Conservation (phyloP, 2,113 vertebrate species). For the Andinoacara biseriatus region DNA sequence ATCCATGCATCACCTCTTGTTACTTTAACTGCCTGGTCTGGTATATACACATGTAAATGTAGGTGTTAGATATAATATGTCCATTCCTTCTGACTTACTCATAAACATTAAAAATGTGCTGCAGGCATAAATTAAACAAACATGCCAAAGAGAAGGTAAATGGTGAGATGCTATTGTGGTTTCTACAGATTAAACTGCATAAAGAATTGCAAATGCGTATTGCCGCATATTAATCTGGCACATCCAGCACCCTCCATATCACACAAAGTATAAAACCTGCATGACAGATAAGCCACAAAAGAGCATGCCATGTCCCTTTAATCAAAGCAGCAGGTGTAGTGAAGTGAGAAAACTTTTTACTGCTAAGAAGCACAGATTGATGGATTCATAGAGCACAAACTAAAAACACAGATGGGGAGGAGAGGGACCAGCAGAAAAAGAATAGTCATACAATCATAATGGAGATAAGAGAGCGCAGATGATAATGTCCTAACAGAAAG, state of each 20-base stretch:
- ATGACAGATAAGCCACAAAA: background rate
- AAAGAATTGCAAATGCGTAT: background rate
- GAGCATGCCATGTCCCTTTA: conserved; percentile 14
- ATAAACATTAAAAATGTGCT: background rate
- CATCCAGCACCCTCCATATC: background rate
- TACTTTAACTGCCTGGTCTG: no score
- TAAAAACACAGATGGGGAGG: background rate
- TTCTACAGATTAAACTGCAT: background rate
- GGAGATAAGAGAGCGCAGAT: background rate
- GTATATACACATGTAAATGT: background rate
- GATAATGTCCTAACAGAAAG: background rate
- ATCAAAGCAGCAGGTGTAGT: conserved; percentile 49
- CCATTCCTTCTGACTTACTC: background rate
- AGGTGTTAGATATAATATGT: background rate
- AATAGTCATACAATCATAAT: background rate
- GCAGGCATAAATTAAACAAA: background rate
- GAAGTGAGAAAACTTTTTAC: conserved; percentile 34
- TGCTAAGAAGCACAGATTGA: conserved; percentile 28
- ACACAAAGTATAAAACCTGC: background rate
- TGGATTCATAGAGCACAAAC: background rate
- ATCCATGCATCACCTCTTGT: no score
- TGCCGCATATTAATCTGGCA: background rate
- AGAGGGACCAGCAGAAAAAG: background rate
- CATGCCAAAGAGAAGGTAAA: background rate
- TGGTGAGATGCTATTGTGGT: background rate